Evolutionary conservation across 2,113 vertebrate genomes (phyloP).

Genomic region (Nothocercus julius): DNA sequence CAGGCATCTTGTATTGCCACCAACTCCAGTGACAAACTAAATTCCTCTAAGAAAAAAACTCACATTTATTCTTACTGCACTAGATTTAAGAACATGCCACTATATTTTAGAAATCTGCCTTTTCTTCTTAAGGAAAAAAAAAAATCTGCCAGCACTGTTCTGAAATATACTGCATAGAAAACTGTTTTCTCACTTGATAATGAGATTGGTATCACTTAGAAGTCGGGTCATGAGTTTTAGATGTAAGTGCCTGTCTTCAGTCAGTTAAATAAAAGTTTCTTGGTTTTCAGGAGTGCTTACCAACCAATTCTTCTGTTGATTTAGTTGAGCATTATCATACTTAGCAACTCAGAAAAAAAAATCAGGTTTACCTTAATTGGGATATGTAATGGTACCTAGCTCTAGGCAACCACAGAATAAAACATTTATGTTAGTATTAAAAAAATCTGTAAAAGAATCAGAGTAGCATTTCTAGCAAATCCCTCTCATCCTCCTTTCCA

Average conservation of each 20-base stretch:
- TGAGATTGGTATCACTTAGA: not conserved
- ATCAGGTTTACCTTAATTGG: not conserved
- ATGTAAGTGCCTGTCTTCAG: not conserved
- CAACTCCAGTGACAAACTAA: not conserved
- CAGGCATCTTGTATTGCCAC: not conserved
- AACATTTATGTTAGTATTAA: not conserved
- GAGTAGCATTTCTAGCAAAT: not conserved
- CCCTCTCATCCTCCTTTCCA: not conserved
- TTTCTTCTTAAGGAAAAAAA: not conserved
- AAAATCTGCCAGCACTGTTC: not conserved
- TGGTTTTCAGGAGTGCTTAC: not conserved
- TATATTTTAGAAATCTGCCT: not conserved
- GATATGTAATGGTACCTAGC: not conserved
- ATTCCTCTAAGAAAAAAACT: not conserved
- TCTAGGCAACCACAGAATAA: not conserved
- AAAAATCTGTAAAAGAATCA: not conserved
- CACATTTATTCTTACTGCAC: constrained; percentile 8
- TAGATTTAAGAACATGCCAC: not conserved
- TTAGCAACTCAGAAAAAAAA: not conserved
- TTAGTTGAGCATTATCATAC: not conserved
- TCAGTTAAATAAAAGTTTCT: not conserved
- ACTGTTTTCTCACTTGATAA: constrained; percentile 5
- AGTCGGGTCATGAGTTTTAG: not conserved
- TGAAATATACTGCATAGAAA: not conserved
- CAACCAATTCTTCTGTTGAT: not conserved